Evolutionary conservation across 2,113 vertebrate genomes (phyloP), one percentile per base, ranked within the genome.

Genomic region (Oncorhynchus tshawytscha): DNA sequence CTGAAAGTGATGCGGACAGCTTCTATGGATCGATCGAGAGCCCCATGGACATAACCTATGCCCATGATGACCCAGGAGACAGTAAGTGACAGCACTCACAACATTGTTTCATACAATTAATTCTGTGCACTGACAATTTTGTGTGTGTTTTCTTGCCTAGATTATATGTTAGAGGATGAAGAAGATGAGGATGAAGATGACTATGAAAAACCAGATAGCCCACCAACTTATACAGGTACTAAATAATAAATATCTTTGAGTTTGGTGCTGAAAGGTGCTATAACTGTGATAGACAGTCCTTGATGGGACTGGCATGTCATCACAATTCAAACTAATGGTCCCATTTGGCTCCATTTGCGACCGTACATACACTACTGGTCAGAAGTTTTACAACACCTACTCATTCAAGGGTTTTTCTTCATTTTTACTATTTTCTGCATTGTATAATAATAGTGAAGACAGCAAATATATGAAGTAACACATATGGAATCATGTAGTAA

Each of bases 1-100:
- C 93, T 1, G 95, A 94, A 78, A 95, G 94, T 0, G 97, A 99
- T 84, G 80, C 91, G 0, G 97, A 98, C 80, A 97, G 95, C 84
- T 96, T 98, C 90, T 99, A 99, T 0, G 97, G 96, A 0, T 92
- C 94, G 0, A 90, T 99, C 0, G 97, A 99, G 86, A 92, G 91
- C 72, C 94, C 94, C 0, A 86, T 99, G 86, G 94, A 96, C 29
- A 94, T 99, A 71, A 96, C 87, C 77, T 93, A 96, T 22, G 83
- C 86, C 5, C 80, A 92, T 0, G 93, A 93, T 73, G 92, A 94
- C 57, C 73, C 86, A 1, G 96, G 97, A 3, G 92, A 88, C 81
- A 96, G 97, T 98, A 80, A 91, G 85, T 66, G 1, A 48, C 29
- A 12, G 39, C 22, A 73, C 15, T 57, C 27, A 73, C 25, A 29